These are phyloP conservation scores for Lycophotia porphyrea DNA, from an alignment of 2,888 invertebrate genomes.

Conservation along the genomic window DNA sequence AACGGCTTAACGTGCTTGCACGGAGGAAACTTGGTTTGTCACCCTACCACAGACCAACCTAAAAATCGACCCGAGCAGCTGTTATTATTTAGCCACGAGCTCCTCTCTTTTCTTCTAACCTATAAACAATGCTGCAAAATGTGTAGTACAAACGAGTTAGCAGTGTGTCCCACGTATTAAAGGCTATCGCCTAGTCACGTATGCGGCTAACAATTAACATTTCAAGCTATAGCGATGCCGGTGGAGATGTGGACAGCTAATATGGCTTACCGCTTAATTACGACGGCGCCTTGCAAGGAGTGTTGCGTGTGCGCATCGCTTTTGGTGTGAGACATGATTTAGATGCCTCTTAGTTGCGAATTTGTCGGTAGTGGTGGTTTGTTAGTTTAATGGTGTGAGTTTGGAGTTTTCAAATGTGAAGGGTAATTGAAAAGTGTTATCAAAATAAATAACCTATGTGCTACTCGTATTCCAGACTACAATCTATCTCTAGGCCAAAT, in stretches of 20 bases:
- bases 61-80: background rate
- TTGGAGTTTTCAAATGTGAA: background rate
- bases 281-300: conserved; percentile 61
- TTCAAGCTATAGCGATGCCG: conserved; percentile 64
- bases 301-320: conserved; percentile 51
- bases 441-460: no score
- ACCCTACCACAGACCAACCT: background rate
- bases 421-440: conserved; percentile 3
- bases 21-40: background rate
- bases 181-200: conserved; percentile 67
- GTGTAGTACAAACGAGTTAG: background rate
- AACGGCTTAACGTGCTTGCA: background rate
- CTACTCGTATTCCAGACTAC: no score
- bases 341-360: conserved; percentile 49
- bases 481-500: no score
- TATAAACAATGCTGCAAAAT: conserved; percentile 4
- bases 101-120: background rate
- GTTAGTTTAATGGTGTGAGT: conserved; percentile 9
- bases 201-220: conserved; percentile 69
- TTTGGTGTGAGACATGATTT: conserved; percentile 62
- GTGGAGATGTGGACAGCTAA: conserved; percentile 65
- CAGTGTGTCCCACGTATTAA: conserved; percentile 46
- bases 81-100: background rate
- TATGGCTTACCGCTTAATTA: conserved; percentile 71
- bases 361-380: conserved; percentile 42